phyloP scores from a whole-genome alignment of 2,888 invertebrate species.

The Phyllotreta cruciferae region DNA sequence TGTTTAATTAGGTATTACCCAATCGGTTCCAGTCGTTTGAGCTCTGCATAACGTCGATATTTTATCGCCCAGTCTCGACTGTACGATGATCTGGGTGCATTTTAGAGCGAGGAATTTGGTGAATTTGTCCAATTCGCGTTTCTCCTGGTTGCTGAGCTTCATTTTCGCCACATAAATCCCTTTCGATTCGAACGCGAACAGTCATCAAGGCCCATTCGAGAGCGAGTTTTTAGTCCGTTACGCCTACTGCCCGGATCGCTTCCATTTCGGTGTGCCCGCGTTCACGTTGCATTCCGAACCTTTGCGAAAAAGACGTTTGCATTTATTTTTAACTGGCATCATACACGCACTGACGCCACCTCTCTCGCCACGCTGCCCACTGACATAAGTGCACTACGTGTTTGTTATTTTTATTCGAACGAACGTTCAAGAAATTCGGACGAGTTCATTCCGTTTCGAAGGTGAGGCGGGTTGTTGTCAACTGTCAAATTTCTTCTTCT shows the following conservation, averaged over 20 bases:
- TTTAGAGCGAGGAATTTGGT: constrained; percentile 87
- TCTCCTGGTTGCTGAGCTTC: constrained; percentile 66
- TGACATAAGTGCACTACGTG: constrained; percentile 16
- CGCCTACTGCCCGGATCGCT: constrained; percentile 15
- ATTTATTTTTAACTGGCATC: constrained; percentile 1
- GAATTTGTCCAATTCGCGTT: constrained; percentile 87
- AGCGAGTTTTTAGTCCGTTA: constrained; percentile 5
- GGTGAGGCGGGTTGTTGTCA: not conserved
- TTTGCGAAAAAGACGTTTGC: constrained; percentile 1
- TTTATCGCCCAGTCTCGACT: constrained; percentile 88
- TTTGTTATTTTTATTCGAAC: constrained; percentile 6
- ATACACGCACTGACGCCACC: not conserved
- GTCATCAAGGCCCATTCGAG: constrained; percentile 8
- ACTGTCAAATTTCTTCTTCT: not conserved
- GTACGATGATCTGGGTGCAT: constrained; percentile 89
- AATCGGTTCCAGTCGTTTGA: constrained; percentile 79
- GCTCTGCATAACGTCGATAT: constrained; percentile 81
- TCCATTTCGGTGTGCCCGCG: constrained; percentile 1
- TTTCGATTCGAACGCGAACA: constrained; percentile 8
- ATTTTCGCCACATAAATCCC: constrained; percentile 46
- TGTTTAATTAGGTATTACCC: constrained; percentile 73
- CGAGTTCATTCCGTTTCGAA: too few species aligned
- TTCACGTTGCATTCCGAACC: constrained; percentile 24
- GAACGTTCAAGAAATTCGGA: too few species aligned
- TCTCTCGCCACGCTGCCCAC: constrained; percentile 3